Base-by-base conservation (phyloP, 2,888 invertebrate genomes). In the Apamea epomidion region DNA sequence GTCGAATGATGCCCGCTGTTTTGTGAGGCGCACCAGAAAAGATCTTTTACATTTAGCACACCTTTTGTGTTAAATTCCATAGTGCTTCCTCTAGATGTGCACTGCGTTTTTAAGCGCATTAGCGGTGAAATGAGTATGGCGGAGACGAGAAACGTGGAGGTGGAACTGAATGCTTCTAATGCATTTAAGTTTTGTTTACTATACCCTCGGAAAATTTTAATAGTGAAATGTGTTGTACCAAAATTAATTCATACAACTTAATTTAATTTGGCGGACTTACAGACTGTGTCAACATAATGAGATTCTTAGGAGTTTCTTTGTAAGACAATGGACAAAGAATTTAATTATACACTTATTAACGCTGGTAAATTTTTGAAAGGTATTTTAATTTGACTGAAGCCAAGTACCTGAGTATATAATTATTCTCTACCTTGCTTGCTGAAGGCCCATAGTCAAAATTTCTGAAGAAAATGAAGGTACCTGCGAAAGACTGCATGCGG, bases 1-100 rank as follows among this genome's bases (percentile, higher is more conserved):
- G 91, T 86, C 91, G 91, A 90, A 89, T 91, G 92, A 90, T 91
- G 91, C 90, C 86, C 88, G 87, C 89, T 90, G 91, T 93, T 93
- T 92, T 92, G 92, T 90, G 87, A 83, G 88, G 85, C 88, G 87
- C 77, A 90, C 89, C 91, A 89, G 89, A 89, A 86, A 87, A 88
- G 51, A 84, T 83, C 76, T 81, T 80, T 88, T 76, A 81, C 69
- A 86, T 88, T 85, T 86, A 80, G 64, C 67, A 72, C 80, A 74
- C 69, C 76, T 80, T 74, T 88, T 83, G 81, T 86, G 51, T 75
- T 75, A 37, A 68, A 80, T 75, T 82, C 67, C 60, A 75, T 71
- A 77, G 67, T 70, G 67, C 54, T 80, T 76, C 73, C 73, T 74
- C 79, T 78, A 73, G 51, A 80, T 74, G 60, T 86, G 73, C 67